These are phyloP conservation scores for Manis javanica DNA, from an alignment of 2,797 vertebrate genomes.

Conservation along the genomic window DNA sequence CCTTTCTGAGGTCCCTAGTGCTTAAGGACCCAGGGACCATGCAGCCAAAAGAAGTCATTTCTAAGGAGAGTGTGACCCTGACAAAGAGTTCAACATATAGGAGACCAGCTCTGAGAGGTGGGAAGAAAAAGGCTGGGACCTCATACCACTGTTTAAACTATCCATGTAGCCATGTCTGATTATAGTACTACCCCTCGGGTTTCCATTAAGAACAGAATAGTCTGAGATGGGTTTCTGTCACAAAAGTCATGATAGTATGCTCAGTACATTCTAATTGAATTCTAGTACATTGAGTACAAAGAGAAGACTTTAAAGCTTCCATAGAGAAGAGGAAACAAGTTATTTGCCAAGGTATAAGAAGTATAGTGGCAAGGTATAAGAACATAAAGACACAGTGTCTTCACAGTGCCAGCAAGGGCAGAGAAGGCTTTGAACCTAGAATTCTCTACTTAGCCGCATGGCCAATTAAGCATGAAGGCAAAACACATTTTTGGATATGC, in stretches of 20 bases:
- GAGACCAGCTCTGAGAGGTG: not conserved
- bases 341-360: not conserved
- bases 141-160: not conserved
- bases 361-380: not conserved
- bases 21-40: not conserved
- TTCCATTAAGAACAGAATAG: not conserved
- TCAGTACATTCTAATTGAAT: not conserved
- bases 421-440: not conserved
- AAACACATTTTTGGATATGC: not conserved
- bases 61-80: not conserved
- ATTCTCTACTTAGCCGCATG: not conserved
- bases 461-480: constrained; percentile 19
- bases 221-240: not conserved
- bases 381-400: not conserved
- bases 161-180: not conserved
- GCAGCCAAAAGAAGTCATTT: not conserved
- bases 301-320: not conserved
- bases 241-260: not conserved
- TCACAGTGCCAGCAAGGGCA: not conserved
- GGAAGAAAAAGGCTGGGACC: not conserved
- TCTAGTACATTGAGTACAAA: not conserved
- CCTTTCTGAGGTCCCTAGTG: not conserved
- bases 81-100: not conserved
- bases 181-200: not conserved
- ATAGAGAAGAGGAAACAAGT: not conserved